phyloP scores from a whole-genome alignment of 2,113 vertebrate genomes.

The Stigmatopora nigra region DNA sequence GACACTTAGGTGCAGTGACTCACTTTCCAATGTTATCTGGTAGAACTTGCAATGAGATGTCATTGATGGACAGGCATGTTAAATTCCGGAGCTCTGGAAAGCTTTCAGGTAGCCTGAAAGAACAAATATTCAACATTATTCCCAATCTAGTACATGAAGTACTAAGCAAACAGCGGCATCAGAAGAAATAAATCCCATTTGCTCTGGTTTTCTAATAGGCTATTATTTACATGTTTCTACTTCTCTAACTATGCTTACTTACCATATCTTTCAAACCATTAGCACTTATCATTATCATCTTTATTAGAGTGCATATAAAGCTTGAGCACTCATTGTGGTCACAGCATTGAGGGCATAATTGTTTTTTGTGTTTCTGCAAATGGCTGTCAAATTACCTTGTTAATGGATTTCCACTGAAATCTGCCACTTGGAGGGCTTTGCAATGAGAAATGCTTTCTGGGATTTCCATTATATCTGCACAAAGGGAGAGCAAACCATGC shows the following conservation, averaged over 20 bases:
- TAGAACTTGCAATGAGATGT: constrained; percentile 92
- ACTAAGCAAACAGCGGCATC: not conserved
- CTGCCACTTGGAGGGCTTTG: constrained; percentile 92
- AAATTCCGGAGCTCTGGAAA: constrained; percentile 91
- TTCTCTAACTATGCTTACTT: not conserved
- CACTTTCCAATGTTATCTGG: constrained; percentile 99
- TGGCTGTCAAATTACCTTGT: constrained; percentile 75
- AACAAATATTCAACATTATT: not conserved
- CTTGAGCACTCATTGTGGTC: constrained; percentile 7
- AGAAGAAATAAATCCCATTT: not conserved
- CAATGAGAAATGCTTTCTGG: constrained; percentile 96
- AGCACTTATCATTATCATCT: constrained; percentile 1
- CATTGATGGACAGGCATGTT: constrained; percentile 96
- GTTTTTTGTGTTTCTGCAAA: constrained; percentile 6
- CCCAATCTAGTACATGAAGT: not conserved
- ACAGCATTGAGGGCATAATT: constrained; percentile 1
- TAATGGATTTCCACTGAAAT: constrained; percentile 97
- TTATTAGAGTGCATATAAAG: not conserved
- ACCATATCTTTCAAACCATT: constrained; percentile 1
- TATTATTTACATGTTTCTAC: not conserved
- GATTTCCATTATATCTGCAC: constrained; percentile 91
- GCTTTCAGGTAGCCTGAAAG: constrained; percentile 87
- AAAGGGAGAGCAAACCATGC: constrained; percentile 34
- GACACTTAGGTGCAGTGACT: constrained; percentile 55
- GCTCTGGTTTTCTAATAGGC: not conserved